Conservation (phyloP, 1,140 invertebrate species). For the Sesamia nonagrioides region DNA sequence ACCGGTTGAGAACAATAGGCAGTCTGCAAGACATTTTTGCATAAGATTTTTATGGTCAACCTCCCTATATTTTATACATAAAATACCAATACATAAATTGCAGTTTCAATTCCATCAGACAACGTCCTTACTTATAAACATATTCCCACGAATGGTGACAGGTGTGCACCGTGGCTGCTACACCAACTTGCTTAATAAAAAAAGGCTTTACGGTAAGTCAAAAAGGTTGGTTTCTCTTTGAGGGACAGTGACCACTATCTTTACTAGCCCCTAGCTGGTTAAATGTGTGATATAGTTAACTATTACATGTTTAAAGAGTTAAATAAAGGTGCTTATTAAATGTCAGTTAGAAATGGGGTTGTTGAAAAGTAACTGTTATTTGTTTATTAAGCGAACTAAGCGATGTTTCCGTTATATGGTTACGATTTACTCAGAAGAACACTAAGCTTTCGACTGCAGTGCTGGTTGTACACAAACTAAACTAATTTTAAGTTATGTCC, state of each 20-base stretch:
- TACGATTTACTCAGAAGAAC: no score
- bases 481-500: no score
- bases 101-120: slow-evolving; percentile 45
- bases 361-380: no score
- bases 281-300: slow-evolving; percentile 31
- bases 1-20: background rate
- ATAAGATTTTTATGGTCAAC: background rate
- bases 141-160: slow-evolving; percentile 48
- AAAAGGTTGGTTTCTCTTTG: background rate
- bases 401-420: no score
- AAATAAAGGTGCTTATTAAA: slow-evolving; percentile 36
- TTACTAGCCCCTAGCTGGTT: slow-evolving; percentile 24
- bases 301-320: slow-evolving; percentile 40
- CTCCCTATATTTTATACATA: slow-evolving; percentile 16
- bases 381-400: no score
- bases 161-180: slow-evolving; percentile 28
- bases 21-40: background rate
- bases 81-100: slow-evolving; percentile 17
- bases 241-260: background rate
- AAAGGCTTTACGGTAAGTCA: background rate
- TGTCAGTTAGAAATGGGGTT: slow-evolving; percentile 1
- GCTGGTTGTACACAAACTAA: no score
- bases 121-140: slow-evolving; percentile 45
- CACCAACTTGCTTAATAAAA: background rate
- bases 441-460: no score